Percentiles rank a stretch among this genome's conserved stretches.
Evolutionary conservation across 2,888 invertebrate species (phyloP).

Genomic region (Archaeoteleia sp.): DNA sequence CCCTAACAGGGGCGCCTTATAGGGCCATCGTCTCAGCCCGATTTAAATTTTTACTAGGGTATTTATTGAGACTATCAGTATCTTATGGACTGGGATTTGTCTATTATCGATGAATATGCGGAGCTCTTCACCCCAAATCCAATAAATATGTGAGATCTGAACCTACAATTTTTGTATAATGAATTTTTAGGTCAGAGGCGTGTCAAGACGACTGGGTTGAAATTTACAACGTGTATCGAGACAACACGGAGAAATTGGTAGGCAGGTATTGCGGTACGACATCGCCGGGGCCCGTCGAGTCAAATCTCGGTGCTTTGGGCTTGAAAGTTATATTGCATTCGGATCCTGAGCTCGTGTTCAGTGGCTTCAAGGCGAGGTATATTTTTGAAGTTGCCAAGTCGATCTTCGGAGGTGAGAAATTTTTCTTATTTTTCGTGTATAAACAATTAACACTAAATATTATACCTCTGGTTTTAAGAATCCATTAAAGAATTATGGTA

Average conservation of each 20-base stretch:
- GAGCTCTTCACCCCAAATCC: neutral
- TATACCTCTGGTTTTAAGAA: too few relatives aligned
- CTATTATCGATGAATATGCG: too few relatives aligned
- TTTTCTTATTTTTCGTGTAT: too few relatives aligned
- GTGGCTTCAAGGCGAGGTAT: slow-evolving; percentile 97
- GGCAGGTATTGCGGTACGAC: slow-evolving; percentile 94
- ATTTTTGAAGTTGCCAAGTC: slow-evolving; percentile 93
- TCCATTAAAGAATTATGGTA: too few relatives aligned
- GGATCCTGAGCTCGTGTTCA: slow-evolving; percentile 89
- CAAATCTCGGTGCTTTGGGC: slow-evolving; percentile 90
- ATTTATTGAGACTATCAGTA: too few relatives aligned
- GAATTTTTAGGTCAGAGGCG: slow-evolving; percentile 79
- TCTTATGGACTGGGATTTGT: too few relatives aligned
- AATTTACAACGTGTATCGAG: slow-evolving; percentile 91
- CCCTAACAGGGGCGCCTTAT: too few relatives aligned
- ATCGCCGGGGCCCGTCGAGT: slow-evolving; percentile 96
- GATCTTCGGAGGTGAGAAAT: slow-evolving; percentile 85
- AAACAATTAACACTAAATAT: too few relatives aligned
- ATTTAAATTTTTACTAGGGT: too few relatives aligned
- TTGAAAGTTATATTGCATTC: slow-evolving; percentile 93
- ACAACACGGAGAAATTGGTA: slow-evolving; percentile 87
- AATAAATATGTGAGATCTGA: neutral
- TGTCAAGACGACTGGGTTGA: slow-evolving; percentile 97
- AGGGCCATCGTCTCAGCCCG: too few relatives aligned
- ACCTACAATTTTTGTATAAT: neutral